Conservation (phyloP, 1,140 invertebrate genomes). For the Drosophila subpulchrella region DNA sequence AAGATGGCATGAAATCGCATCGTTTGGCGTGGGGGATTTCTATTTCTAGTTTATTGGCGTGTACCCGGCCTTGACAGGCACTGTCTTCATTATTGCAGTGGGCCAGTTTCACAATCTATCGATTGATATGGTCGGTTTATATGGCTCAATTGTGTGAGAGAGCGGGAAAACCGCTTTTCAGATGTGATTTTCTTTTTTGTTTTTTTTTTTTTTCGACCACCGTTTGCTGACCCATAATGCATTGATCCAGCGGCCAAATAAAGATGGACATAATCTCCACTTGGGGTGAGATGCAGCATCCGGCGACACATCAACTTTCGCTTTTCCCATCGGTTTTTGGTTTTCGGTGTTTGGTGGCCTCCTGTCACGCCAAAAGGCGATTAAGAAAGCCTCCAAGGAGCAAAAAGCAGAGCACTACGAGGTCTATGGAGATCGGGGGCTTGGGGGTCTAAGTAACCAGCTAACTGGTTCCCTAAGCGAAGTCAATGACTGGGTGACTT, state of each 20-base stretch:
- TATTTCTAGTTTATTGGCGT: constrained; percentile 26
- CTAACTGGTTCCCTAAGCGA: constrained; percentile 54
- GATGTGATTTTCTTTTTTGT: constrained; percentile 37
- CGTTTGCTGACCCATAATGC: constrained; percentile 64
- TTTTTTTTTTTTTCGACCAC: constrained; percentile 16
- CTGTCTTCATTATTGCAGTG: constrained; percentile 23
- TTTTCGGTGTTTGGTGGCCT: constrained; percentile 27
- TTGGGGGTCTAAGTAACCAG: neutral
- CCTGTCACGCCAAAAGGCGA: constrained; percentile 53
- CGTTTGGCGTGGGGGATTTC: constrained; percentile 9
- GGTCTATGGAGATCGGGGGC: neutral
- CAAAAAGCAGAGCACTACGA: constrained; percentile 8
- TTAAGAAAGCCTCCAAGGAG: constrained; percentile 62
- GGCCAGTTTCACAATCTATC: constrained; percentile 46
- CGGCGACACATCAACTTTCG: constrained; percentile 74
- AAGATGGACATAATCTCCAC: constrained; percentile 60
- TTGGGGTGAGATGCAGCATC: constrained; percentile 45
- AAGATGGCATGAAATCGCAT: constrained; percentile 8
- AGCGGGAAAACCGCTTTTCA: constrained; percentile 59
- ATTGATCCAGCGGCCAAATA: constrained; percentile 47
- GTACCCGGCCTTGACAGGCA: constrained; percentile 44
- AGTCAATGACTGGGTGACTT: constrained; percentile 71
- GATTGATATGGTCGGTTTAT: constrained; percentile 38
- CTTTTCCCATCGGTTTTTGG: constrained; percentile 45
- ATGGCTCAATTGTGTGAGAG: constrained; percentile 61